Evolutionary conservation across 2,888 invertebrate genomes (phyloP), one percentile per base, ranked within the genome.

Genomic region (Pristionchus arcanus): DNA sequence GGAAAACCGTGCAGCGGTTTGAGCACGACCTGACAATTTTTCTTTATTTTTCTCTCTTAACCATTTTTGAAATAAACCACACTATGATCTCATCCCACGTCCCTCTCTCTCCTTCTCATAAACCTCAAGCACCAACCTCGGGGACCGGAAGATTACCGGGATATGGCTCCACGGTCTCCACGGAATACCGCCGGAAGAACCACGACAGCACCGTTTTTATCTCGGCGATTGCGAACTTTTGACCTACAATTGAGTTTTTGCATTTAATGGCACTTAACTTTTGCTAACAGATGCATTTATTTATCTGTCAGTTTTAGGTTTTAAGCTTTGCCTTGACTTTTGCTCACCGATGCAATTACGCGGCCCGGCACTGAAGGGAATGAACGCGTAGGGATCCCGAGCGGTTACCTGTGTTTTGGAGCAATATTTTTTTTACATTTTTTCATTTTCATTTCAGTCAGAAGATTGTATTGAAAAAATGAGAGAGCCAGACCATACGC

Each of bases 311-410:
- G n/a, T n/a, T n/a, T n/a, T n/a, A n/a, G n/a, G n/a, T n/a, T n/a
- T n/a, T n/a, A n/a, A n/a, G n/a, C n/a, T n/a, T n/a, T n/a, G n/a
- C n/a, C n/a, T n/a, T n/a, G n/a, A n/a, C 4, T 25, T 2, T 42
- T 42, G 11, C 42, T 42, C 28, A 92, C 93, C 96, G 55, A 96
- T 96, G 91, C 96, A 96, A 92, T 96, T 96, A 28, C 96, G 93
- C 0, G 95, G 94, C 15, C 96, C 96, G 66, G 96, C 96, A 49
- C 96, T 96, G 93, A 96, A 96, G 5, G 96, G 96, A 34, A 96
- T 94, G 92, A 95, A 96, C 34, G 95, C 94, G 93, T 93, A 96
- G 0, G 96, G 95, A 91, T 96, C 95, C 63, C 96, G 93, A 31
- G 93, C 93, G 5, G 90, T 84, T 4, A 77, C 66, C 66, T 66